Percentiles rank a stretch among this genome's conserved stretches.
Conservation (phyloP, 2,888 invertebrate genomes). For the Cantharis rufa region DNA sequence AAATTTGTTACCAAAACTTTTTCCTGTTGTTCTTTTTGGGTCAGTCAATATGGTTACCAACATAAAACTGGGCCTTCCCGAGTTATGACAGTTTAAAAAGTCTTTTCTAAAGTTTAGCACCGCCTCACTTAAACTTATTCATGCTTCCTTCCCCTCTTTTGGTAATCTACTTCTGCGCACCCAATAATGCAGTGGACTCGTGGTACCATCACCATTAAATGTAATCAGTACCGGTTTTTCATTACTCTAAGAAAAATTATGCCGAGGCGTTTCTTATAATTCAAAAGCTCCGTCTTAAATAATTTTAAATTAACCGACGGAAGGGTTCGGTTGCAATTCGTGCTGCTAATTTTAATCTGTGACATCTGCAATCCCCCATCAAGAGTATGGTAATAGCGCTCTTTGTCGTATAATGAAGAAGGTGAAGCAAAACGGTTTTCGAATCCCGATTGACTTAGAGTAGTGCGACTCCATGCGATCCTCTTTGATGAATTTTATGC, state of each 20-base stretch:
- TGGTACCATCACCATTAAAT: conserved; percentile 28
- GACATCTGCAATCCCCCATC: conserved; percentile 52
- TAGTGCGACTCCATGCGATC: conserved; percentile 37
- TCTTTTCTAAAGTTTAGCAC: conserved; percentile 47
- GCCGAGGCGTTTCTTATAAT: conserved; percentile 9
- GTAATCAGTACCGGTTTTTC: conserved; percentile 39
- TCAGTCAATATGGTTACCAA: conserved; percentile 37
- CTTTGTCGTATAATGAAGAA: conserved; percentile 52
- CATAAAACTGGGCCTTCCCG: conserved; percentile 40
- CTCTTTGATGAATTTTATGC: conserved; percentile 55
- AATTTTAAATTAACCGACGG: conserved; percentile 31
- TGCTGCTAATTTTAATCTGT: conserved; percentile 39
- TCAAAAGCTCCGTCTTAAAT: conserved; percentile 16
- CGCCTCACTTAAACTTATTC: conserved; percentile 47
- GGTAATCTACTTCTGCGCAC: conserved; percentile 46
- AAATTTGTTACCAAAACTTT: conserved; percentile 31
- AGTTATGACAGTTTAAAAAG: conserved; percentile 55
- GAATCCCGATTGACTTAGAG: conserved; percentile 41
- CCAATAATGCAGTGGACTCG: conserved; percentile 36
- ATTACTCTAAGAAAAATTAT: not conserved
- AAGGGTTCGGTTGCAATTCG: conserved; percentile 27
- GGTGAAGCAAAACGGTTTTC: conserved; percentile 42
- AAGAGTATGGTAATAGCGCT: conserved; percentile 48
- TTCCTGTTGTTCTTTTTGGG: conserved; percentile 35
- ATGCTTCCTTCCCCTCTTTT: conserved; percentile 43